These are phyloP conservation scores for Melanargia galathea DNA, from an alignment of 2,888 invertebrate species.

Conservation along the genomic window DNA sequence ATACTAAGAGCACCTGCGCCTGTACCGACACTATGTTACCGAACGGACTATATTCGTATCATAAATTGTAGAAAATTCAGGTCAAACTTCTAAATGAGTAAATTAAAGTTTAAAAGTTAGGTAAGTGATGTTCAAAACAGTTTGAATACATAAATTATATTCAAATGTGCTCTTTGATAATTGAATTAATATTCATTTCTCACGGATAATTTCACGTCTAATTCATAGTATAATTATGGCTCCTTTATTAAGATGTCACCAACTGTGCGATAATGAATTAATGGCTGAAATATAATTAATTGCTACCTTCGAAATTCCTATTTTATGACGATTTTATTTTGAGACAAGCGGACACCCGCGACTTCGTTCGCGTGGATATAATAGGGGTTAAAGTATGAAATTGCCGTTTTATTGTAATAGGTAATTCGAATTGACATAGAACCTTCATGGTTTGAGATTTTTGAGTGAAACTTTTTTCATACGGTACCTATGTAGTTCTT, in stretches of 20 bases:
- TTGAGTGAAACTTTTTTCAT: no score
- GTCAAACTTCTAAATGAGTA: neutral
- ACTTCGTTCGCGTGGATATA: no score
- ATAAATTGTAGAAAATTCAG: neutral
- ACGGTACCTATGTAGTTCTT: no score
- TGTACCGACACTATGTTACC: no score
- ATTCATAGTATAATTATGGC: constrained; percentile 12
- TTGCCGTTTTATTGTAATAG: no score
- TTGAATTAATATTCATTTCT: constrained; percentile 6
- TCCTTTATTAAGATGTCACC: constrained; percentile 11
- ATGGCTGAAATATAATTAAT: constrained; percentile 7
- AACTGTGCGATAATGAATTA: constrained; percentile 11
- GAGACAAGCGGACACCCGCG: no score
- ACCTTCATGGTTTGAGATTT: no score
- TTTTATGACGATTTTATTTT: neutral
- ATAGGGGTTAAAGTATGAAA: no score
- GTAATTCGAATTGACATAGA: no score
- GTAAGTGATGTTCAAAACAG: neutral
- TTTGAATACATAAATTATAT: neutral
- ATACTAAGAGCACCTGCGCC: no score
- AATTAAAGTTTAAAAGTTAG: neutral
- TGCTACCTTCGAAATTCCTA: neutral
- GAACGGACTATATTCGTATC: no score
- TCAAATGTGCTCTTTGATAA: neutral
- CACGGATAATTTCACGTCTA: constrained; percentile 9